phyloP scores from a whole-genome alignment of 2,113 vertebrate genomes.

The Glaucomys volans region DNA sequence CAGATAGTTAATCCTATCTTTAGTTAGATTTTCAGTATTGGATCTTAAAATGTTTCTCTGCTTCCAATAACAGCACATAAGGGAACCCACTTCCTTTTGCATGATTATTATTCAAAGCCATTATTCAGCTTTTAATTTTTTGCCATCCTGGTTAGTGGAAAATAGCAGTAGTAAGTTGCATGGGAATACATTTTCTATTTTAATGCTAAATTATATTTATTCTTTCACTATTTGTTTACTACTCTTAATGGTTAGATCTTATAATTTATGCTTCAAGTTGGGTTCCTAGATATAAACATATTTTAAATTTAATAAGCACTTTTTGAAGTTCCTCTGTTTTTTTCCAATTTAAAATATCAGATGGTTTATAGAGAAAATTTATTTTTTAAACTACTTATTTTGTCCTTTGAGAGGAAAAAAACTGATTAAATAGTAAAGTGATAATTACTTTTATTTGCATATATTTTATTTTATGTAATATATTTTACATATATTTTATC shows the following conservation, averaged over 20 bases:
- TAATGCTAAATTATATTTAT: constrained; percentile 52
- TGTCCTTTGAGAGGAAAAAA: background rate
- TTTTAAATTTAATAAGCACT: constrained; percentile 10
- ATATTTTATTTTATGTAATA: background rate
- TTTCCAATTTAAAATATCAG: constrained; percentile 33
- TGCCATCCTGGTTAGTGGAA: background rate
- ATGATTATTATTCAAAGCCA: background rate
- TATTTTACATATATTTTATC: background rate
- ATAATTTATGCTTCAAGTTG: background rate
- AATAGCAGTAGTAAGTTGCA: background rate
- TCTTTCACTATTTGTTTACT: constrained; percentile 2
- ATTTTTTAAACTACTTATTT: background rate
- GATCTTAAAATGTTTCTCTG: background rate
- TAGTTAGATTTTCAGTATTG: too few relatives aligned
- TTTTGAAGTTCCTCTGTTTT: background rate
- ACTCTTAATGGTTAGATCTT: constrained; percentile 44
- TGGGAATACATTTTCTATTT: constrained; percentile 50
- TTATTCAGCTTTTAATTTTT: constrained; percentile 39
- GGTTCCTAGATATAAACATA: background rate
- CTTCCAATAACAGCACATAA: background rate
- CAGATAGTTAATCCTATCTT: background rate
- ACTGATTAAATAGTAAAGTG: background rate
- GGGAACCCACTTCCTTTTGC: background rate
- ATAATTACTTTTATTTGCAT: background rate
- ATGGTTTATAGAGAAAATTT: background rate